phyloP scores from a whole-genome alignment of 2,113 vertebrate genomes.

The Engraulis encrasicolus region DNA sequence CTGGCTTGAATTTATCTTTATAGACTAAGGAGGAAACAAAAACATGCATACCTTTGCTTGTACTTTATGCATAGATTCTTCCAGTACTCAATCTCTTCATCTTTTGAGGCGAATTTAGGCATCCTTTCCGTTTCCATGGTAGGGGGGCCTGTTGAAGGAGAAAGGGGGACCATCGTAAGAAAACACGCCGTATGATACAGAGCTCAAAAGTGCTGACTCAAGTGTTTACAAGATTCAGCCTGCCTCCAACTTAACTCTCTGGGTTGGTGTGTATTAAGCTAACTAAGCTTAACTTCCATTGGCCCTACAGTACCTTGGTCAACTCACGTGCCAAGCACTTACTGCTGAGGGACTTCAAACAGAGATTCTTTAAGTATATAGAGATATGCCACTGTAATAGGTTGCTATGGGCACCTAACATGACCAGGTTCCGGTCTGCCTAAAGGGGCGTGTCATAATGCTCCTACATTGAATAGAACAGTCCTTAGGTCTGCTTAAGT shows the following conservation, averaged over 20 bases:
- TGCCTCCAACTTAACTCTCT: too few relatives aligned
- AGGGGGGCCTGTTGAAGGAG: conserved; percentile 73
- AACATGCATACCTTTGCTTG: conserved; percentile 85
- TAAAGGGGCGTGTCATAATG: too few relatives aligned
- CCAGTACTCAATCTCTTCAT: conserved; percentile 96
- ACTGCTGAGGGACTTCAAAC: too few relatives aligned
- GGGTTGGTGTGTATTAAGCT: too few relatives aligned
- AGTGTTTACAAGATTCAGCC: not conserved
- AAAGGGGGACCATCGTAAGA: conserved; percentile 3
- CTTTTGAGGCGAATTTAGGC: conserved; percentile 91
- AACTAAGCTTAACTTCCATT: too few relatives aligned
- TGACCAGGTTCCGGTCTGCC: too few relatives aligned
- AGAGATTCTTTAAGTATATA: too few relatives aligned
- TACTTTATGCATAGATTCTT: conserved; percentile 91
- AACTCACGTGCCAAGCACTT: too few relatives aligned
- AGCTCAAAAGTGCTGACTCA: not conserved
- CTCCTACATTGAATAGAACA: too few relatives aligned
- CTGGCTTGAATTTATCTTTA: not conserved
- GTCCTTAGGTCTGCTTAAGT: not conserved
- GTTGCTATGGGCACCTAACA: too few relatives aligned
- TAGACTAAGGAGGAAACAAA: not conserved
- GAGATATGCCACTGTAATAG: too few relatives aligned
- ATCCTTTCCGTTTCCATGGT: conserved; percentile 98
- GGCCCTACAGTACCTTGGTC: too few relatives aligned
- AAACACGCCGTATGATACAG: not conserved